These are phyloP conservation scores for Drosophila dunni DNA, from an alignment of 1,140 invertebrate genomes.

Conservation along the genomic window DNA sequence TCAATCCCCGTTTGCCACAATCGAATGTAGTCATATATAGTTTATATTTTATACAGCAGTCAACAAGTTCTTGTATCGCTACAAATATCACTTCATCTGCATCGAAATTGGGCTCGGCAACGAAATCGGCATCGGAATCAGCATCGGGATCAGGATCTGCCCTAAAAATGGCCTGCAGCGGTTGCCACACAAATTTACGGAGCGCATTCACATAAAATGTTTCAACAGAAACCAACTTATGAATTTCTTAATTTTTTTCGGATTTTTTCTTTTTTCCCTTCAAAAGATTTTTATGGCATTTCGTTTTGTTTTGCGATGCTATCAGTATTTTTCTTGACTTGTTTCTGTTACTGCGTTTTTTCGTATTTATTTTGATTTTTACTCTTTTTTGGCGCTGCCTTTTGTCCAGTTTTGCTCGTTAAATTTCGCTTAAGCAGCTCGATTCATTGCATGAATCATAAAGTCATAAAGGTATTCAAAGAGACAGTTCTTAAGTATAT, in stretches of 20 bases:
- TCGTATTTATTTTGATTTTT: constrained; percentile 9
- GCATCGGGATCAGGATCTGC: constrained; percentile 17
- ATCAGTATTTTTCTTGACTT: constrained; percentile 50
- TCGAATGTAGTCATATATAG: background rate
- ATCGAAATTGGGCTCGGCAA: constrained; percentile 11
- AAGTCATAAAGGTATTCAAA: constrained; percentile 34
- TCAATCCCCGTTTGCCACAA: constrained; percentile 8
- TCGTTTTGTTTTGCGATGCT: constrained; percentile 63
- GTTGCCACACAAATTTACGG: constrained; percentile 37
- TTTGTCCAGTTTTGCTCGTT: constrained; percentile 55
- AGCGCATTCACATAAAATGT: constrained; percentile 62
- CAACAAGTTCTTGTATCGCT: constrained; percentile 48
- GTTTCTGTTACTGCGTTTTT: constrained; percentile 22
- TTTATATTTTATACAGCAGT: constrained; percentile 26
- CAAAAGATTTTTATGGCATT: constrained; percentile 64
- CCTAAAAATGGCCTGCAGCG: constrained; percentile 38
- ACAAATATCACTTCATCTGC: constrained; percentile 24
- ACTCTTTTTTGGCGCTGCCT: constrained; percentile 24
- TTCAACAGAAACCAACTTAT: constrained; percentile 70
- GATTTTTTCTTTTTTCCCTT: constrained; percentile 3
- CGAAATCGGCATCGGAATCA: constrained; percentile 13
- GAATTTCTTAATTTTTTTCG: constrained; percentile 60
- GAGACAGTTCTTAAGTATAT: constrained; percentile 10
- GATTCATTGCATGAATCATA: constrained; percentile 54
- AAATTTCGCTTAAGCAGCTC: constrained; percentile 51